phyloP scores from a whole-genome alignment of 1,140 invertebrate species.

The Tetragnatha versicolor region DNA sequence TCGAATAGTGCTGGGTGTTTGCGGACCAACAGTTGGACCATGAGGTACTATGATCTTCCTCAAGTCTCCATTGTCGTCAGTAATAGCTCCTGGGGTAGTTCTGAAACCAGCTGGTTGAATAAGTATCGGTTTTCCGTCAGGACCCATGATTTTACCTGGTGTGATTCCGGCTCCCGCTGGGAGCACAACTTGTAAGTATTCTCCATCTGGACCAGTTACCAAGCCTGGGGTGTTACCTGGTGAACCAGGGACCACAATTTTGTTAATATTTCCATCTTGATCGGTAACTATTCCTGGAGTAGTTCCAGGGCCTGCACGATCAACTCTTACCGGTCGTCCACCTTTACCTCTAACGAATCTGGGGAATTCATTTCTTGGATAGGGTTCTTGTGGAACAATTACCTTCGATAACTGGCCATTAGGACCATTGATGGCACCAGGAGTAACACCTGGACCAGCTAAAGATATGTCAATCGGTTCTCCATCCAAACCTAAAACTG shows the following conservation, averaged over 20 bases:
- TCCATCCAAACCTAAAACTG: not conserved
- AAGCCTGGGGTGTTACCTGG: not conserved
- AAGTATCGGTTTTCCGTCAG: not conserved
- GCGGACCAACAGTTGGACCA: not conserved
- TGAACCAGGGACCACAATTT: not conserved
- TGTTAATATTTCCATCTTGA: not conserved
- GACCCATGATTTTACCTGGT: conserved; percentile 12
- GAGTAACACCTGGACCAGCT: not conserved
- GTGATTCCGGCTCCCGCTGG: not conserved
- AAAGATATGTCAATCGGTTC: not conserved
- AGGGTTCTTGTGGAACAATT: not conserved
- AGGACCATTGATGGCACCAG: not conserved
- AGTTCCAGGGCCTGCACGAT: not conserved
- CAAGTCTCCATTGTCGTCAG: not conserved
- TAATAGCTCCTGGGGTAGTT: not conserved
- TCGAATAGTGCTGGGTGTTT: not conserved
- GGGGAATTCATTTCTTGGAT: not conserved
- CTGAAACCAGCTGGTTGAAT: not conserved
- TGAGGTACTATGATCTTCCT: conserved; percentile 6
- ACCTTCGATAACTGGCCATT: not conserved
- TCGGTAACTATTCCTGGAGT: not conserved
- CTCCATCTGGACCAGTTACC: conserved; percentile 12
- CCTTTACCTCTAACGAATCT: conserved; percentile 1
- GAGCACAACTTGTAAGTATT: not conserved
- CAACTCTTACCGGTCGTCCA: not conserved